Evolutionary conservation across 1,140 invertebrate species (phyloP), one percentile per base, ranked within the genome.

Genomic region (Leptoteleia sp.): DNA sequence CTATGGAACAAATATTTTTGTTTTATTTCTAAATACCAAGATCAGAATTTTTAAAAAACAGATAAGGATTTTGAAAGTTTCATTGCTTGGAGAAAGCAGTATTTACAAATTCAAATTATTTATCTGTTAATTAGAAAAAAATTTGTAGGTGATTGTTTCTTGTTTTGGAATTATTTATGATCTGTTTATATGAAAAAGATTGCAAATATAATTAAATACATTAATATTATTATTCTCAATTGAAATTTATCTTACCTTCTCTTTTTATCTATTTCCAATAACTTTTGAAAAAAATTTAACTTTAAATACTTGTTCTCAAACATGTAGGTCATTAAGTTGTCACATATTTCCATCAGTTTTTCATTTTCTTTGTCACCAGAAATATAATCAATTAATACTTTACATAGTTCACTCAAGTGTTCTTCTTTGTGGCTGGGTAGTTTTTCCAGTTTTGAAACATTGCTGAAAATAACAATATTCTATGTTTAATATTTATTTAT

Each of bases 251-350:
- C 4, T 25, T 47, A 78, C 75, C 75, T 59, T 55, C 40, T 43
- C 5, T 48, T 67, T 55, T 67, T 72, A 17, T 78, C 47, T 4
- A 78, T 78, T 55, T 68, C 76, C 40, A 78, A 45, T 15, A 78
- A 45, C 8, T 55, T 61, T 61, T 78, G 37, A 45, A 78, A 78
- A 42, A 78, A 78, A 2, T 72, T 78, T 17, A 72, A 22, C 13
- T 67, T 61, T 3, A 5, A 0, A 7, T 42, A 45, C 37, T 55
- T 78, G 2, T 59, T 47, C 35, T 72, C 54, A 19, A 78, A 72
- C 15, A 78, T 1, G 17, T 27, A 52, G 9, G 40, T 61, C 40
- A 78, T 22, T 1, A 78, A 45, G 9, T 61, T 45, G 22, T 79
- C 62, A 35, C 61, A 72, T 15, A 72, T 19, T 48, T 72, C 62